Conservation (phyloP, 2,797 vertebrate species). For the Brachyrhaphis roseni region DNA sequence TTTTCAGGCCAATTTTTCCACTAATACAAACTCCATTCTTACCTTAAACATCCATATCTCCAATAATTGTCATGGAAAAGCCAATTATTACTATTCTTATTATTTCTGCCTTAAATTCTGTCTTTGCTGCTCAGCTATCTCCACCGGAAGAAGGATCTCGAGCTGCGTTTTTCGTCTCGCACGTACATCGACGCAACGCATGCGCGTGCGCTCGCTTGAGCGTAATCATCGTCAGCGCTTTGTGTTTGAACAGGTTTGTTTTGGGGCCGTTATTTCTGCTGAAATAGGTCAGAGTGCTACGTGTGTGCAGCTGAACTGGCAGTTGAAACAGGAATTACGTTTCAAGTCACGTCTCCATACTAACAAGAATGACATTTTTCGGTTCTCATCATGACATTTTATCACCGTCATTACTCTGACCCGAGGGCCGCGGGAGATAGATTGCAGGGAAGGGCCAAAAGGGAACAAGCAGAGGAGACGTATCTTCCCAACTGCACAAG, state of each 20-base stretch:
- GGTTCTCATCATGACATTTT: constrained; percentile 74
- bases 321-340: constrained; percentile 51
- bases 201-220: constrained; percentile 1
- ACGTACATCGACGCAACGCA: constrained; percentile 23
- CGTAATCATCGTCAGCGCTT: constrained; percentile 23
- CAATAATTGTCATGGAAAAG: not conserved
- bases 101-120: not conserved
- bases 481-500: constrained; percentile 33
- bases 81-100: not conserved
- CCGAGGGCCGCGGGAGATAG: constrained; percentile 42
- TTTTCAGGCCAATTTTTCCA: not conserved
- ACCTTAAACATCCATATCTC: not conserved
- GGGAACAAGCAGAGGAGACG: constrained; percentile 26
- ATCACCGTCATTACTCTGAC: constrained; percentile 66
- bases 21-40: not conserved
- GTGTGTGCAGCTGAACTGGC: not conserved
- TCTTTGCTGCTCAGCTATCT: not conserved
- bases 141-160: not conserved
- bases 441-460: constrained; percentile 38
- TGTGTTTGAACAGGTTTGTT: constrained; percentile 22
- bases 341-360: constrained; percentile 64
- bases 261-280: constrained; percentile 39
- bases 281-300: constrained; percentile 44
- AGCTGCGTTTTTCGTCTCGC: constrained; percentile 26
- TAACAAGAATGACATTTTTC: constrained; percentile 75